These are phyloP conservation scores for Parambassis ranga DNA, from an alignment of 2,797 vertebrate genomes.

Conservation along the genomic window DNA sequence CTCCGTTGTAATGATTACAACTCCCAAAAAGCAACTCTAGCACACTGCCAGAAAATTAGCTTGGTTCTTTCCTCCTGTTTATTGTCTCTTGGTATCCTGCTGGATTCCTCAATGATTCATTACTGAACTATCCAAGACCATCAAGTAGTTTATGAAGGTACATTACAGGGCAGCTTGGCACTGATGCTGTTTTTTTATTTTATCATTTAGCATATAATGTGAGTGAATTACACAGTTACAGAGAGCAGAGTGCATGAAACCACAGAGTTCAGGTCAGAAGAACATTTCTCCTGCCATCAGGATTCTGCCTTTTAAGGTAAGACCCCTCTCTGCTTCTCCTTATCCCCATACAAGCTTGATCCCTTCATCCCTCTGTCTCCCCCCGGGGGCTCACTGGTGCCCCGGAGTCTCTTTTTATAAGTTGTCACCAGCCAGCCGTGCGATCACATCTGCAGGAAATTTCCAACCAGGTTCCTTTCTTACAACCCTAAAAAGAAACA, in stretches of 20 bases:
- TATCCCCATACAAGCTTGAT: conserved; percentile 39
- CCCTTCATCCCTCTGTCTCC: conserved; percentile 47
- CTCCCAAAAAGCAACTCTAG: not conserved
- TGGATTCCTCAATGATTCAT: conserved; percentile 32
- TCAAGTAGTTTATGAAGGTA: not conserved
- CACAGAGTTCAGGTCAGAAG: conserved; percentile 51
- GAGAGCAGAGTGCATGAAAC: conserved; percentile 12
- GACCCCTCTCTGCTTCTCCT: conserved; percentile 57
- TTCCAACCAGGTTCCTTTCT: conserved; percentile 60
- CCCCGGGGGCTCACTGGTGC: conserved; percentile 43
- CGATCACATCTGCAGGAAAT: conserved; percentile 67
- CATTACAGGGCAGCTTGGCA: not conserved
- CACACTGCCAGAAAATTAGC: conserved; percentile 9
- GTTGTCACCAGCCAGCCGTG: conserved; percentile 69
- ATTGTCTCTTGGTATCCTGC: conserved; percentile 29
- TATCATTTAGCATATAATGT: not conserved
- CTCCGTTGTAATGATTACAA: not conserved
- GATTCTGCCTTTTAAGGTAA: conserved; percentile 82
- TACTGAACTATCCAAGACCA: not conserved
- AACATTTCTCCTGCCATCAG: conserved; percentile 54
- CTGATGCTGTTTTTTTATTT: not conserved
- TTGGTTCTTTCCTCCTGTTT: conserved; percentile 24
- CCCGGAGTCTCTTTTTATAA: conserved; percentile 63
- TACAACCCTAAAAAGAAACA: conserved; percentile 41
- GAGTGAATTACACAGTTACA: not conserved